Conservation (phyloP, 2,113 vertebrate species). For the Rhynchomys soricoides region DNA sequence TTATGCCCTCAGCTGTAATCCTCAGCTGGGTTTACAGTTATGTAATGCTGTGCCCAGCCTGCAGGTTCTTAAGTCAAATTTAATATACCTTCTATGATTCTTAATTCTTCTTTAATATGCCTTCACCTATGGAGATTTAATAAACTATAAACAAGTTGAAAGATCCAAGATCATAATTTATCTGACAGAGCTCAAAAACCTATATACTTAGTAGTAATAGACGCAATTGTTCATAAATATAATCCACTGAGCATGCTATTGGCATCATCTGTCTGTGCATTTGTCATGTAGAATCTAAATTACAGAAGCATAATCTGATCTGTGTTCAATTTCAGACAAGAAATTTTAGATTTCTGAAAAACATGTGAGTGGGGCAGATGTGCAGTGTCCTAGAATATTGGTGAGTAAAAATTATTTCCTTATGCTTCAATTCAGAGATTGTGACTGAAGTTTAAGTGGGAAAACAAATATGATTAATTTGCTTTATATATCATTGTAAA, state of each 20-base stretch:
- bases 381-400: neutral
- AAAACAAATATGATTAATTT: neutral
- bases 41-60: neutral
- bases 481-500: neutral
- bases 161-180: neutral
- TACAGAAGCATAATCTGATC: neutral
- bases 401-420: neutral
- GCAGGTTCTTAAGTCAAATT: neutral
- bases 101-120: neutral
- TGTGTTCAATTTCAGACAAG: neutral
- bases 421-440: neutral
- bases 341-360: neutral
- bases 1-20: neutral
- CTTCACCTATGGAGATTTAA: neutral
- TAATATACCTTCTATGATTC: neutral
- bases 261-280: neutral
- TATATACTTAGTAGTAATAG: neutral
- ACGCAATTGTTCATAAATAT: neutral
- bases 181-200: neutral
- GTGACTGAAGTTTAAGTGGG: neutral
- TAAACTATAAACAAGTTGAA: neutral
- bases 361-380: neutral
- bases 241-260: neutral
- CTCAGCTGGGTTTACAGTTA: neutral
- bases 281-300: neutral